A percentile compares a stretch with the other conserved stretches of the same genome.
Evolutionary conservation across 2,797 vertebrate species (phyloP).

Genomic region (Carduelis carduelis): DNA sequence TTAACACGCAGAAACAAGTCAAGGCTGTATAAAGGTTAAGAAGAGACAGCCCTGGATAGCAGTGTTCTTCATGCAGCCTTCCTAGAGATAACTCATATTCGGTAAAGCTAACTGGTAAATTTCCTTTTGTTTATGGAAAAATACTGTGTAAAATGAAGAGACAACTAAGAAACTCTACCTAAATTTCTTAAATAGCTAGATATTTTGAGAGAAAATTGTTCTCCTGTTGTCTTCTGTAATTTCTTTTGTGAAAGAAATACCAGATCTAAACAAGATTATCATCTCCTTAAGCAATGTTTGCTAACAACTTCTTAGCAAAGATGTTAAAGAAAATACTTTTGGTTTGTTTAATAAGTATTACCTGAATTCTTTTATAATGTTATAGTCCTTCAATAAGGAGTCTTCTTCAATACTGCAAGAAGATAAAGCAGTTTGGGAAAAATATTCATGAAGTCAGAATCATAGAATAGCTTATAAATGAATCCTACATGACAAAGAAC

Average conservation of each 20-base stretch:
- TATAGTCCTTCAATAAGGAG: background rate
- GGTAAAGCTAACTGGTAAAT: background rate
- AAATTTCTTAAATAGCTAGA: background rate
- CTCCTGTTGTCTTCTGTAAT: background rate
- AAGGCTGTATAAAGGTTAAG: background rate
- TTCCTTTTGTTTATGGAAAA: background rate
- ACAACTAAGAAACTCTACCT: background rate
- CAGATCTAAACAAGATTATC: background rate
- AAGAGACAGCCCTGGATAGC: background rate
- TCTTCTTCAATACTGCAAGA: background rate
- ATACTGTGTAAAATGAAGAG: background rate
- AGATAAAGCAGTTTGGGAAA: background rate
- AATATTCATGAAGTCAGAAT: background rate
- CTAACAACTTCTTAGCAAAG: background rate
- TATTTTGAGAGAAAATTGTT: background rate
- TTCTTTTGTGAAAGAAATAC: background rate
- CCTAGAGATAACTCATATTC: background rate
- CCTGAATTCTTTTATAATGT: background rate
- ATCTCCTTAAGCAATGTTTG: background rate
- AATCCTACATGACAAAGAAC: background rate
- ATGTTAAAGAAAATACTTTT: background rate
- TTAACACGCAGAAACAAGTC: background rate
- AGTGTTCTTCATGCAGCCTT: background rate
- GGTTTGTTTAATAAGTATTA: fast-evolving
- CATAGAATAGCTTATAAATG: background rate